Evolutionary conservation across 1,140 invertebrate species (phyloP), one percentile per base, ranked within the genome.

Genomic region (Drosophila willistoni): DNA sequence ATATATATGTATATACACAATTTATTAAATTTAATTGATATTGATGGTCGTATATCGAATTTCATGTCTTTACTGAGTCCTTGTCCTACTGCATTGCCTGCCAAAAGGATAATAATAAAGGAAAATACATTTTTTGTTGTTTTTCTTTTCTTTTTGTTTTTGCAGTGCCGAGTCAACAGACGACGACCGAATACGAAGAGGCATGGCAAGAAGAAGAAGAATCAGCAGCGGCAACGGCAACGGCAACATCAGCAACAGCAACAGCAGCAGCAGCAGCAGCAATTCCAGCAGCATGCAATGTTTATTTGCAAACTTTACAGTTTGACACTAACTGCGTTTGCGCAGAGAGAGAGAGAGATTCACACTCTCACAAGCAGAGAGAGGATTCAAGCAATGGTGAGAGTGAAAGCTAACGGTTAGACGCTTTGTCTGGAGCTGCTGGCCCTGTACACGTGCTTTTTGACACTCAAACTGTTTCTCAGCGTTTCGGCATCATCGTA

Each of bases 221-320:
- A 25, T 25, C 55, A 34, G 55, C 29, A 17, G 33, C 29, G 25
- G 47, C n/a, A 10, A 36, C n/a, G 36, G 41, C 41, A 68, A 39
- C 66, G 19, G 7, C 41, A 61, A 36, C 42, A 42, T 10, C 42
- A 60, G 25, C 36, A 54, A 25, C 19, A 19, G 19, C 19, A 19
- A 19, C 1, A 19, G 19, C 19, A 57, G 9, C 19, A 19, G 17
- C 10, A 44, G 7, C 25, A 47, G 14, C 41, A 60, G 9, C 36
- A 42, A 17, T 17, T 39, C 44, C 41, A 62, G 67, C 83, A 83
- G 83, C 54, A 83, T 86, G 83, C 84, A 86, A 65, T 79, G 73
- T 79, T 86, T 87, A 76, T 87, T 87, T 83, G 79, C 67, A 62
- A 63, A 69, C 57, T 59, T 70, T 66, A 71, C 41, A 68, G 59